Evolutionary conservation across 2,888 invertebrate species (phyloP).

Genomic region (Steinernema carpocapsae): DNA sequence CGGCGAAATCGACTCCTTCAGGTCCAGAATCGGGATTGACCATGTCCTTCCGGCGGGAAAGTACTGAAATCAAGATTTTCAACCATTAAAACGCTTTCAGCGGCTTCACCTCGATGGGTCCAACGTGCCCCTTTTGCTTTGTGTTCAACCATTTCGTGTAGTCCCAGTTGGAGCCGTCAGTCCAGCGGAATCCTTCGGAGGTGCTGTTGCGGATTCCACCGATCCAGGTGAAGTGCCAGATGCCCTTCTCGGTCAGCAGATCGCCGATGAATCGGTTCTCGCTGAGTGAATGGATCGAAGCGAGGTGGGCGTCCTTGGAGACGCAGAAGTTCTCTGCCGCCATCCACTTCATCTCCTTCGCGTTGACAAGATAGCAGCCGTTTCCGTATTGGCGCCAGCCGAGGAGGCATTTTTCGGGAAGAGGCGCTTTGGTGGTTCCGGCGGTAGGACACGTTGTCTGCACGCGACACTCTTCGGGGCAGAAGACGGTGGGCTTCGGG

Average conservation of each 20-base stretch:
- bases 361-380: constrained; percentile 13
- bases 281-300: constrained; percentile 5
- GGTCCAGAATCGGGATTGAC: constrained; percentile 10
- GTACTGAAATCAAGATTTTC: background rate
- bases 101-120: background rate
- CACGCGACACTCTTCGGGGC: background rate
- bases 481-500: background rate
- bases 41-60: background rate
- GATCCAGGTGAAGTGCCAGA: constrained; percentile 25
- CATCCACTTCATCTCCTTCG: constrained; percentile 17
- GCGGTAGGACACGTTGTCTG: background rate
- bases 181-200: constrained; percentile 5
- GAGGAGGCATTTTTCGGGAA: background rate
- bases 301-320: background rate
- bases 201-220: constrained; percentile 19
- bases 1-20: constrained; percentile 7
- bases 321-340: constrained; percentile 7
- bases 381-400: constrained; percentile 6
- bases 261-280: constrained; percentile 10
- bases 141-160: background rate
- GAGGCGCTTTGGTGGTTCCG: background rate
- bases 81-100: background rate
- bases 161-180: constrained; percentile 13
- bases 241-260: background rate
- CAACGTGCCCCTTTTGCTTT: background rate